Conservation (phyloP, 2,113 vertebrate species). For the Jaculus jaculus region DNA sequence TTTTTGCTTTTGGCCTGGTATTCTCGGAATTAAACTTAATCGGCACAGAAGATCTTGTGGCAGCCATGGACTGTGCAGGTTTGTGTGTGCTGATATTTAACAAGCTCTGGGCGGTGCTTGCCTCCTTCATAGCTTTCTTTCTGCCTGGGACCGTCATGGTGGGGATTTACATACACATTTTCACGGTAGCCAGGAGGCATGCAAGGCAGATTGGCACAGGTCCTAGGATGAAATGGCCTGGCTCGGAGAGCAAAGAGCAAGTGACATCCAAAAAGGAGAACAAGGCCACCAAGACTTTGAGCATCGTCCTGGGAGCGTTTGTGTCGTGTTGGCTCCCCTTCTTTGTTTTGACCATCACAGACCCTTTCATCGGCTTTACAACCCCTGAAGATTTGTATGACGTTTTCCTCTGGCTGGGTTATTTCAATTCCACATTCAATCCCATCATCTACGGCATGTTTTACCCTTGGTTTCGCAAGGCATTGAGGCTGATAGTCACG, state of each 20-base stretch:
- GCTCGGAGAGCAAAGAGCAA: constrained; percentile 43
- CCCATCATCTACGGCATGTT: constrained; percentile 73
- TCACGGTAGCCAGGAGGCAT: constrained; percentile 73
- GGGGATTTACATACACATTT: constrained; percentile 68
- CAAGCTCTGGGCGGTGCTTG: constrained; percentile 69
- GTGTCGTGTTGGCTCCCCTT: constrained; percentile 71
- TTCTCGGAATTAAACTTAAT: constrained; percentile 72
- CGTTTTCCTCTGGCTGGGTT: constrained; percentile 68
- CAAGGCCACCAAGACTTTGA: constrained; percentile 73
- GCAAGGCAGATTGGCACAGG: constrained; percentile 38
- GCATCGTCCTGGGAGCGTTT: constrained; percentile 73
- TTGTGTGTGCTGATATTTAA: constrained; percentile 74
- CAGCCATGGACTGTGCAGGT: constrained; percentile 45
- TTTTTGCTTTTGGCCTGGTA: constrained; percentile 72
- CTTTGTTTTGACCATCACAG: constrained; percentile 50
- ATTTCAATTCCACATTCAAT: constrained; percentile 76
- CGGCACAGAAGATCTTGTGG: constrained; percentile 50
- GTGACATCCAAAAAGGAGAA: constrained; percentile 58
- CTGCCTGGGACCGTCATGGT: constrained; percentile 71
- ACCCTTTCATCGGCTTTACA: constrained; percentile 74
- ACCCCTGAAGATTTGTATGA: constrained; percentile 61
- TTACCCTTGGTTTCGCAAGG: constrained; percentile 75
- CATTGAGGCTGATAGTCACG: constrained; percentile 58
- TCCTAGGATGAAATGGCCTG: neutral
- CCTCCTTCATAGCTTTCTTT: constrained; percentile 76